Evolutionary conservation across 2,113 vertebrate genomes (phyloP), one percentile per base, ranked within the genome.

Genomic region (Entosphenus tridentatus): DNA sequence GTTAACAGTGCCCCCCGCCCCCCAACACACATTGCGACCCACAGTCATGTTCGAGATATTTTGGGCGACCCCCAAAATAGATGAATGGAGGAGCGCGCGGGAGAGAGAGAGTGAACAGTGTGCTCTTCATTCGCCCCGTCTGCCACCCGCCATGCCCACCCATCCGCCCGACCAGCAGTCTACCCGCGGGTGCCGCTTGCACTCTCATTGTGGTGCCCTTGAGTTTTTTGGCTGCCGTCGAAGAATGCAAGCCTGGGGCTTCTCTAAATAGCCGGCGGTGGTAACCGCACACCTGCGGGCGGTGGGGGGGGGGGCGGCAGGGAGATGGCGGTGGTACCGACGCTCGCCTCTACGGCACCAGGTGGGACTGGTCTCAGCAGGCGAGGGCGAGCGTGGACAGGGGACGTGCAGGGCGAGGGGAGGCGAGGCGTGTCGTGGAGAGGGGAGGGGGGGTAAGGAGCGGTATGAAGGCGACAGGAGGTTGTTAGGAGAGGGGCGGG

Each of bases 331-430:
- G 39, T 39, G 39, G 39, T 39, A 39, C 76, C 76, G 76, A 76
- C 75, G 73, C 74, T 71, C 78, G 73, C 67, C 76, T 73, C 16
- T 72, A 73, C 70, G 69, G 77, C 69, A 16, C 71, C 12, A 76
- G 74, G 59, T 72, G 70, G 57, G 69, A 70, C 8, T 57, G 56
- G 57, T 65, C 74, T 11, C 75, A 77, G 1, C 73, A 77, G 21
- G 69, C 73, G 73, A 74, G 76, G 67, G 71, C 73, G 54, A 72
- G 70, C 13, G 69, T 71, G 3, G 71, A 67, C 12, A 72, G 72
- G 56, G 74, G 71, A 68, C 9, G 18, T 18, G 8, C 67, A 12
- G 68, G 68, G n/a, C 4, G 13, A 11, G 39, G 12, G 6, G 12
- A 55, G 2, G 10, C 55, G 10, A 14, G 5, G 18, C 13, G 9